Base-by-base conservation (phyloP, 2,888 invertebrate genomes). In the Aquatica leii region DNA sequence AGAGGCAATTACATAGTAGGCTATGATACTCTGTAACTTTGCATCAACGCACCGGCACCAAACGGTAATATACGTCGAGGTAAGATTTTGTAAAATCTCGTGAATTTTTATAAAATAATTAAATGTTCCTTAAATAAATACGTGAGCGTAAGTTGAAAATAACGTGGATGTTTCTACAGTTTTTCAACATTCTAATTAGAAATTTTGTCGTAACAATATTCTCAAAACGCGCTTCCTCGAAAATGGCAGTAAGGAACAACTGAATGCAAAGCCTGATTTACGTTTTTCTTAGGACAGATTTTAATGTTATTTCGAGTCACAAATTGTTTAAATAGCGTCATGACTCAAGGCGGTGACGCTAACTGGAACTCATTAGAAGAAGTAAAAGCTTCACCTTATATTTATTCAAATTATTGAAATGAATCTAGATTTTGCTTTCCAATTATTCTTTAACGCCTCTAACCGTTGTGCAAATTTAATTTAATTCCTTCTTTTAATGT, bases 321-420 rank as follows among this genome's bases (percentile, higher is more conserved):
- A 83, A 83, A 83, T 83, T 83, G 82, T 82, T 82, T 82, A 82
- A 83, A 83, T 83, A 82, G 83, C 82, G 76, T 81, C 82, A 82
- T 83, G 82, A 82, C 80, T 83, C 83, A 83, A 78, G 77, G 77
- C 75, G 74, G 73, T 78, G 82, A 83, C 82, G 81, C 79, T 81
- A 82, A 82, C 80, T 80, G 81, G 80, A 76, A 76, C 82, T 82
- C 82, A 82, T 82, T 82, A 82, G 81, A 80, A 79, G 74, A 74
- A 77, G 76, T 76, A 71, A 70, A 60, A 78, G 77, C 80, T 79
- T 76, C 78, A 78, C 79, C 80, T 81, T 81, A 81, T 82, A 81
- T 81, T 82, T 82, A 82, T 82, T 82, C 82, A 82, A 81, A 81
- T 78, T 81, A 82, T 81, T 81, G 81, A 81, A 81, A 81, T 80